Base-by-base conservation (phyloP, 2,797 vertebrate genomes). In the Acestrorhynchus altus region DNA sequence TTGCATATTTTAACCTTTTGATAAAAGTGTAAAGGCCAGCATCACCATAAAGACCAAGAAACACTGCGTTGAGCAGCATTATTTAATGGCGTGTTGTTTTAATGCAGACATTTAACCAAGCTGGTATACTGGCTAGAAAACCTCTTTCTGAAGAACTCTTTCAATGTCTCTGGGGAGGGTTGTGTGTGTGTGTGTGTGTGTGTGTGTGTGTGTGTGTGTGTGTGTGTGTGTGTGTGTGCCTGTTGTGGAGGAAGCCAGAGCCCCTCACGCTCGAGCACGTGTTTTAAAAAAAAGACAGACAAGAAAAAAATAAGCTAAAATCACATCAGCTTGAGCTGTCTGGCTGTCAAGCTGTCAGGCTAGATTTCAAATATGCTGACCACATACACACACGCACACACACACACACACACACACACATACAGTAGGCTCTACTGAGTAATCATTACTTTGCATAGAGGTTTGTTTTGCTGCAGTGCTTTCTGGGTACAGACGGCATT, bases 151-250 rank as follows among this genome's bases (percentile, higher is more conserved):
- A 2, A 59, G 24, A 10, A 11, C 56, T 31, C 10, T 28, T 15
- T 28, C 26, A 15, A 6, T 28, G 56, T 59, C n/a, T 57, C 35
- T 47, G 18, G 54, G 13, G 22, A 54, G n/a, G 26, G 10, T 6
- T 39, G 15, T 52, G n/a, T 56, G 0, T 39, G 11, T 15, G 42
- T 66, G 65, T 13, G 39, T 66, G 63, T 66, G 64, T 46, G 64
- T 67, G 39, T 65, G n/a, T 65, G 63, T 65, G 63, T 46, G 63
- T 65, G 61, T 65, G 61, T 65, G 63, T 65, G 40, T 67, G 64
- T 31, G 68, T 39, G 51, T 20, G 28, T 2, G 31, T 2, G 26
- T 11, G 46, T 20, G 51, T 59, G 65, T n/a, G n/a, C n/a, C n/a
- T n/a, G n/a, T n/a, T n/a, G n/a, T n/a, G n/a, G n/a, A n/a, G n/a